These are phyloP conservation scores for Seira musarum DNA, from an alignment of 2,888 invertebrate species.

Conservation along the genomic window DNA sequence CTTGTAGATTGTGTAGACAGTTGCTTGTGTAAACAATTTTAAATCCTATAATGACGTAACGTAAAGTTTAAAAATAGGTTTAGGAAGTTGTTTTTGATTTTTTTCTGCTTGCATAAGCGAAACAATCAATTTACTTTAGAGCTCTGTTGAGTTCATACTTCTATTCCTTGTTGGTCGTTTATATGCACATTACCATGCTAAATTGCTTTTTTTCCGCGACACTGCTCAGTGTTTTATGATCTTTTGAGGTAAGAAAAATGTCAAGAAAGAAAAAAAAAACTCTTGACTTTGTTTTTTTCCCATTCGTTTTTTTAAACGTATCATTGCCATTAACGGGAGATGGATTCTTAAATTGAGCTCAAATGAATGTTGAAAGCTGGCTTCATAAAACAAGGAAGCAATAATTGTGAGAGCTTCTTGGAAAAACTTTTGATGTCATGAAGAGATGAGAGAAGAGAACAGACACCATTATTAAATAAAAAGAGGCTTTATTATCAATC, in stretches of 20 bases:
- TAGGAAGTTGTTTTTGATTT: conserved; percentile 52
- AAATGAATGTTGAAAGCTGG: no score
- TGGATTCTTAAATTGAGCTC: conserved; percentile 11
- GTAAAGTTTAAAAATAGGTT: conserved; percentile 55
- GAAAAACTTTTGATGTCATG: no score
- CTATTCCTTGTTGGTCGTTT: not conserved
- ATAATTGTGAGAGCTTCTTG: no score
- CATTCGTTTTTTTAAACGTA: not conserved
- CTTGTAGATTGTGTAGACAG: conserved; percentile 44
- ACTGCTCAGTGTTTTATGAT: conserved; percentile 35
- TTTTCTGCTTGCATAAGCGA: conserved; percentile 49
- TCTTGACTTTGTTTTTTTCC: not conserved
- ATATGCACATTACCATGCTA: not conserved
- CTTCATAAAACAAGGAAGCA: no score
- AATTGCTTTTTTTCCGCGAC: conserved; percentile 30
- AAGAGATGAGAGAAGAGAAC: no score
- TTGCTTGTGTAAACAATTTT: conserved; percentile 49
- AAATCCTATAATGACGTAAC: conserved; percentile 52
- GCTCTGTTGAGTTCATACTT: conserved; percentile 13
- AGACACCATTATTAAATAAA: no score
- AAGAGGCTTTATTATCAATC: no score
- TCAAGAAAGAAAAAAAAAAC: conserved; percentile 11
- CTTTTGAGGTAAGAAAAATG: conserved; percentile 11
- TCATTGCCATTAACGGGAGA: conserved; percentile 5
- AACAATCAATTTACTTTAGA: conserved; percentile 48